Conservation (phyloP, 1,140 invertebrate species). For the Drosophila sucinea region DNA sequence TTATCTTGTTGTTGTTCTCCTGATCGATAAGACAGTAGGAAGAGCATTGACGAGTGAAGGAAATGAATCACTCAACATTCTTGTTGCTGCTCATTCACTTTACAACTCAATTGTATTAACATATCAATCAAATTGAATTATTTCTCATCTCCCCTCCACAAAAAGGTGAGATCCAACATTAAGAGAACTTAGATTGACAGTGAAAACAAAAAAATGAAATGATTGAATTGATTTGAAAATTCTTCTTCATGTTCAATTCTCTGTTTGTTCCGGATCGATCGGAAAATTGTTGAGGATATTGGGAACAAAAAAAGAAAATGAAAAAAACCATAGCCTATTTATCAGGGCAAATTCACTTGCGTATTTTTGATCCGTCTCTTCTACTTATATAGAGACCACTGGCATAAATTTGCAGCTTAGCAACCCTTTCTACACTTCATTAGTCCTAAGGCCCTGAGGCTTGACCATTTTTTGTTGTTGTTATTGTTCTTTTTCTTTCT, state of each 20-base stretch:
- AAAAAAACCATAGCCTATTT: neutral
- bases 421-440: slow-evolving; percentile 54
- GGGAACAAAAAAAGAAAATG: neutral
- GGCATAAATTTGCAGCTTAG: slow-evolving; percentile 47
- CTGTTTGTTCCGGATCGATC: no score
- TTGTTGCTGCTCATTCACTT: no score
- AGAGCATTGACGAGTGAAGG: neutral
- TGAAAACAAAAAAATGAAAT: no score
- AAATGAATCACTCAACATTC: neutral
- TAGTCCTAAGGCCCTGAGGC: slow-evolving; percentile 24
- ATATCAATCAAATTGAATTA: no score
- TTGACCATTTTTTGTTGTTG: neutral
- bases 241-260: no score
- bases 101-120: no score
- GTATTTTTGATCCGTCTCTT: no score
- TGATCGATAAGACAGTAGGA: neutral
- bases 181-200: no score
- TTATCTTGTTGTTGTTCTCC: neutral
- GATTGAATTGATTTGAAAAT: no score
- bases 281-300: no score
- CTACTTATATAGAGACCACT: neutral
- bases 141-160: no score
- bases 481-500: slow-evolving; percentile 11
- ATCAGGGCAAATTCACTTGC: neutral
- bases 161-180: no score